Percentiles rank a stretch among this genome's conserved stretches.
Conservation (phyloP, 2,888 invertebrate genomes). For the Timandra comae region DNA sequence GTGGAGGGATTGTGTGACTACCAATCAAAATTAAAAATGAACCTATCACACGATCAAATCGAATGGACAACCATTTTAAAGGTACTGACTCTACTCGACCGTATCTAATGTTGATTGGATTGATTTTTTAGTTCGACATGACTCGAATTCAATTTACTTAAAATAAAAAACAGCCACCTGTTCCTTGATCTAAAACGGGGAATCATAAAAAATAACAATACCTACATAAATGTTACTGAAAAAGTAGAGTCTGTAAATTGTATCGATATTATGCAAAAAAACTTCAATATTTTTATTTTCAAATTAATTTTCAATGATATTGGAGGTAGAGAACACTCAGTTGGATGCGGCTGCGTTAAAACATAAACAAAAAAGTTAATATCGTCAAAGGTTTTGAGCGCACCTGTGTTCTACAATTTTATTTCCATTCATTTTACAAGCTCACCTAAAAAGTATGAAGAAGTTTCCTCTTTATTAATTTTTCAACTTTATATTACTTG, state of each 20-base stretch:
- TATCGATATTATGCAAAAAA: too few species aligned
- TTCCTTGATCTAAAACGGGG: constrained; percentile 19
- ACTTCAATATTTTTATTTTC: too few species aligned
- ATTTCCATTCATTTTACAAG: constrained; percentile 76
- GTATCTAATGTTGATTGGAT: constrained; percentile 69
- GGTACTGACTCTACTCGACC: too few species aligned
- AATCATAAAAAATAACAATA: too few species aligned
- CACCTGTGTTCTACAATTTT: constrained; percentile 74
- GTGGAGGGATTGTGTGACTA: too few species aligned
- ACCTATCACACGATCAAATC: too few species aligned
- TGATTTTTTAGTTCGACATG: constrained; percentile 64
- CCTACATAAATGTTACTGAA: too few species aligned
- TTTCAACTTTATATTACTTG: constrained; percentile 76
- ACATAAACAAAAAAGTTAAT: constrained; percentile 71
- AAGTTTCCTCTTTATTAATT: constrained; percentile 76
- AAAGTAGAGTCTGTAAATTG: too few species aligned
- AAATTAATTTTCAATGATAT: constrained; percentile 15
- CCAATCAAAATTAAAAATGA: too few species aligned
- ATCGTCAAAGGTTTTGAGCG: constrained; percentile 70
- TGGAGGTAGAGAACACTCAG: constrained; percentile 20
- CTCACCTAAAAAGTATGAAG: constrained; percentile 70
- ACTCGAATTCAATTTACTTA: constrained; percentile 46
- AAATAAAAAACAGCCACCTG: constrained; percentile 8
- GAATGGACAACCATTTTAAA: too few species aligned
- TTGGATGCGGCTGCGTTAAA: constrained; percentile 43